Conservation (phyloP, 2,888 invertebrate species). For the Pristionchus exspectatus region DNA sequence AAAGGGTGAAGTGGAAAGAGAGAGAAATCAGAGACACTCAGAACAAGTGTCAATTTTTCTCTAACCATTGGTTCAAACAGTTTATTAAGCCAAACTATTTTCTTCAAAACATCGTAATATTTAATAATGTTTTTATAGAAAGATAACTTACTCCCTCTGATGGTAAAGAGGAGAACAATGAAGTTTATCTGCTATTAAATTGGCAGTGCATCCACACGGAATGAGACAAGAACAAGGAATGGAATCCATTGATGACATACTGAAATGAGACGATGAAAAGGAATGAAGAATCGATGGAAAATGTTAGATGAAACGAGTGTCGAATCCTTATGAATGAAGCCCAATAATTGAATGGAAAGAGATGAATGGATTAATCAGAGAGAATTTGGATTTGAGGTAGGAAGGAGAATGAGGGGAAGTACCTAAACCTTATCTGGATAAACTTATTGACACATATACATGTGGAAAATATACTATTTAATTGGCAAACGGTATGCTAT, state of each 20-base stretch:
- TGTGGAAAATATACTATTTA: not conserved
- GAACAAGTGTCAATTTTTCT: slow-evolving; percentile 25
- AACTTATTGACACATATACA: not conserved
- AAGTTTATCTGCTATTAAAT: slow-evolving; percentile 44
- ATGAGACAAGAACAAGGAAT: slow-evolving; percentile 35
- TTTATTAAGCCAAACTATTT: not conserved
- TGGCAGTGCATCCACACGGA: slow-evolving; percentile 41
- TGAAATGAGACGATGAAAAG: not conserved
- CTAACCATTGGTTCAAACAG: not conserved
- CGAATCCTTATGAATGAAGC: slow-evolving; percentile 15
- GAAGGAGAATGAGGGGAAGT: not conserved
- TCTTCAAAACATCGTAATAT: not conserved
- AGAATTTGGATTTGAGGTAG: not conserved
- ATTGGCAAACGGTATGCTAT: not conserved
- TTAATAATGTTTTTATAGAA: not conserved
- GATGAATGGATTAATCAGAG: not conserved
- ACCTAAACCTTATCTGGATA: too few relatives aligned
- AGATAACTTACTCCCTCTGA: slow-evolving; percentile 40
- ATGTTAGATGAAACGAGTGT: not conserved
- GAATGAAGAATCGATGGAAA: not conserved
- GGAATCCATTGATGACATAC: not conserved
- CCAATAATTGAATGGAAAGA: not conserved
- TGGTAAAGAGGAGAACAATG: slow-evolving; percentile 49
- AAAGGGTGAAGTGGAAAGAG: not conserved
- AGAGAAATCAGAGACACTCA: not conserved